A percentile compares a stretch with the other conserved stretches of the same genome.
phyloP scores from a whole-genome alignment of 2,888 invertebrate species.

The Tipula vernalis region DNA sequence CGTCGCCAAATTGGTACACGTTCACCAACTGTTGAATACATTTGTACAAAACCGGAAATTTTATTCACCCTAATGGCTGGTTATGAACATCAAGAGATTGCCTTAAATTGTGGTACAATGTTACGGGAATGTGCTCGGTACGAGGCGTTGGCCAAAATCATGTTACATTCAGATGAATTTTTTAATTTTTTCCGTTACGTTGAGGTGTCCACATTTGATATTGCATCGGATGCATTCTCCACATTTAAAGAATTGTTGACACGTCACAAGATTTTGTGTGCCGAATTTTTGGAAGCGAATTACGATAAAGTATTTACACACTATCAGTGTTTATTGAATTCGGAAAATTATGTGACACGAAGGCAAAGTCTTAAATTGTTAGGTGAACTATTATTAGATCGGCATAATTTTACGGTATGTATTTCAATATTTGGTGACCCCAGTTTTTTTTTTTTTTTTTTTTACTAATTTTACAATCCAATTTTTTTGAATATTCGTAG shows the following conservation, averaged over 20 bases:
- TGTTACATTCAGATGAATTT: conserved; percentile 96
- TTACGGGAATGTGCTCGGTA: conserved; percentile 95
- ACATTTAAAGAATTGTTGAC: conserved; percentile 98
- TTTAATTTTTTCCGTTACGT: conserved; percentile 99
- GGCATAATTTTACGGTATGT: conserved; percentile 94
- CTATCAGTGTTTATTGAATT: conserved; percentile 94
- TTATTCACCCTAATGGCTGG: conserved; percentile 93
- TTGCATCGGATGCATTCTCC: conserved; percentile 99
- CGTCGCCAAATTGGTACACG: conserved; percentile 96
- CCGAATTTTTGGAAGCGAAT: conserved; percentile 97
- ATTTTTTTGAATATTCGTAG: no score
- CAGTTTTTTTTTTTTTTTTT: neutral
- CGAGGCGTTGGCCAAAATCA: conserved; percentile 95
- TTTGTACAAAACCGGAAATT: conserved; percentile 95
- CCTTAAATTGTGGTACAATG: conserved; percentile 98
- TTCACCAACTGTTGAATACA: conserved; percentile 96
- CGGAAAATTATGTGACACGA: conserved; percentile 98
- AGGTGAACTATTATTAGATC: conserved; percentile 91
- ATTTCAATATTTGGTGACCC: neutral
- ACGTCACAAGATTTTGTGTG: conserved; percentile 89
- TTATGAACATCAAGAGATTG: conserved; percentile 98
- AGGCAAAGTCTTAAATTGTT: conserved; percentile 96
- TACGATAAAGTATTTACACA: conserved; percentile 97
- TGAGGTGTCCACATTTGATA: conserved; percentile 99
- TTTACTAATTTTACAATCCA: conserved; percentile 28